Evolutionary conservation across 2,888 invertebrate genomes (phyloP).

Genomic region (Tetanocera ferruginea): DNA sequence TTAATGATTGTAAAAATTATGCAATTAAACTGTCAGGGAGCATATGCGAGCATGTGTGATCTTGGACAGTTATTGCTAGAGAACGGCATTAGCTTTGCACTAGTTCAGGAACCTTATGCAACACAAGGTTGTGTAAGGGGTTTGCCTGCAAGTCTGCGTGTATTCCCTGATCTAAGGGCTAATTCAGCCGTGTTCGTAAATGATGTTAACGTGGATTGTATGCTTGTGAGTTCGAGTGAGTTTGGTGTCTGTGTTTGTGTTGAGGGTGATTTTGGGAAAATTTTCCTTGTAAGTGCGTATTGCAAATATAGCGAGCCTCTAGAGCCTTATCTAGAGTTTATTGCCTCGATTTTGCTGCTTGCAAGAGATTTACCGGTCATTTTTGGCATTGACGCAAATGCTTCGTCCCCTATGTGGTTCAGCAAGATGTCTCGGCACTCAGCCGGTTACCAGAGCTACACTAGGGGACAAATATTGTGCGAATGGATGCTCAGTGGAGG

Average conservation of each 20-base stretch:
- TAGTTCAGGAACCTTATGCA: conserved; percentile 22
- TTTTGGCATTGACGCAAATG: no score
- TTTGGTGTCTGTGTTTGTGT: not conserved
- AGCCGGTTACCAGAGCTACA: no score
- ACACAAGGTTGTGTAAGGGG: not conserved
- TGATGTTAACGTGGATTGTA: not conserved
- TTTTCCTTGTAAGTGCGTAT: not conserved
- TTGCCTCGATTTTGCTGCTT: not conserved
- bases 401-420: no score
- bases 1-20: not conserved
- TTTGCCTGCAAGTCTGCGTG: not conserved
- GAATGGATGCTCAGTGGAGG: no score
- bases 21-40: conserved; percentile 16
- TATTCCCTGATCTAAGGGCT: not conserved
- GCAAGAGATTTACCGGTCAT: no score
- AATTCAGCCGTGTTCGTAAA: conserved; percentile 19
- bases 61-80: not conserved
- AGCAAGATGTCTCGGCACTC: not conserved
- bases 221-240: not conserved
- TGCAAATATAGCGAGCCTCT: not conserved
- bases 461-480: no score
- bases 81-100: not conserved
- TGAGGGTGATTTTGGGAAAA: not conserved
- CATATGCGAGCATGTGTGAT: conserved; percentile 5
- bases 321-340: not conserved